Evolutionary conservation across 2,113 vertebrate species (phyloP).

Genomic region (Lepus americanus): DNA sequence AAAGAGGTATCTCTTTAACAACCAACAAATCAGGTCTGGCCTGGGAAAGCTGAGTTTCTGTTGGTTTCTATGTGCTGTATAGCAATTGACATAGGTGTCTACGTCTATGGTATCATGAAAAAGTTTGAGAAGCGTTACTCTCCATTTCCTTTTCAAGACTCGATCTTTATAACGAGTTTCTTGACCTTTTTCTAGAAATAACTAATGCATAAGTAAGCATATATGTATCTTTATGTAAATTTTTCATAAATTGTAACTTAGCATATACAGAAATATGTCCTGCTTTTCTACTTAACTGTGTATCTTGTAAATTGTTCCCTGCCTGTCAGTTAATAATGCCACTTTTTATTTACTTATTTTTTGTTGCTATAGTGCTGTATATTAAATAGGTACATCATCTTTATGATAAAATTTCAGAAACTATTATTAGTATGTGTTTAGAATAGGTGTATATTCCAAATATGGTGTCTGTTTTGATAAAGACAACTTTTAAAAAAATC

Average conservation of each 20-base stretch:
- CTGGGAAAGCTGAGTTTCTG: not conserved
- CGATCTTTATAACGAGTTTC: not conserved
- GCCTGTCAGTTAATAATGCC: not conserved
- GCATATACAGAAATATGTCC: not conserved
- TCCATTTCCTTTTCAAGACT: not conserved
- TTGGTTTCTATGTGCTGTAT: not conserved
- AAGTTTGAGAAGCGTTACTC: not conserved
- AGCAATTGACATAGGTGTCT: not conserved
- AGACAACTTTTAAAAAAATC: constrained; percentile 9
- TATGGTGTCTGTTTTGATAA: not conserved
- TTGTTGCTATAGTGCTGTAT: not conserved
- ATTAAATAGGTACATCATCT: not conserved
- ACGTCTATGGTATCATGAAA: not conserved
- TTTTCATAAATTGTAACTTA: not conserved
- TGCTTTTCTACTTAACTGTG: not conserved
- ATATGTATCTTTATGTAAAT: not conserved
- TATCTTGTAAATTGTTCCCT: not conserved
- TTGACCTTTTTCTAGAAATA: constrained; percentile 20
- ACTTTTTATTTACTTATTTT: not conserved
- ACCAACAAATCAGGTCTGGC: not conserved
- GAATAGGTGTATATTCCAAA: not conserved
- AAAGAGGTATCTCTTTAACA: not conserved
- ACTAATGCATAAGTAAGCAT: not conserved
- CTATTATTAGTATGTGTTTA: constrained; percentile 11
- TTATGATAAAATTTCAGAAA: constrained; percentile 20